Evolutionary conservation across 2,888 invertebrate genomes (phyloP).

Genomic region (Drosophila picticornis): DNA sequence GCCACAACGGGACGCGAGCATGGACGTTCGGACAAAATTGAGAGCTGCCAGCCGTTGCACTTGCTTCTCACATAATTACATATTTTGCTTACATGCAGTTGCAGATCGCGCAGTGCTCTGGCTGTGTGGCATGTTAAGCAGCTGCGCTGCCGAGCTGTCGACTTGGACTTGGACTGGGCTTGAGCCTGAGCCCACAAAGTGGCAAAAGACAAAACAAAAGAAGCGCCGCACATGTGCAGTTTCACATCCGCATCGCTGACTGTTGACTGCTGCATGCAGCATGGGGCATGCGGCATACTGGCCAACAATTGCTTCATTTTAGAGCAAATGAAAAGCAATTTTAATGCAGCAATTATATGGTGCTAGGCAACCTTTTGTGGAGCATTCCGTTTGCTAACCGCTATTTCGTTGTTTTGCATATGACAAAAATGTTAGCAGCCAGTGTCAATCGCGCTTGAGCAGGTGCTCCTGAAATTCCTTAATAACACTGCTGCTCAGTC

Average conservation of each 20-base stretch:
- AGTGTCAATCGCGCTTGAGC: constrained; percentile 39
- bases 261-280: constrained; percentile 26
- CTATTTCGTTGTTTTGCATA: constrained; percentile 71
- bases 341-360: constrained; percentile 69
- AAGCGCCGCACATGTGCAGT: constrained; percentile 71
- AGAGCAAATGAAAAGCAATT: constrained; percentile 77
- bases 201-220: constrained; percentile 74
- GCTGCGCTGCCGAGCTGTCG: constrained; percentile 40
- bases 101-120: constrained; percentile 29
- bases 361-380: constrained; percentile 16
- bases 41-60: constrained; percentile 33
- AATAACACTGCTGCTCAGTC: constrained; percentile 18
- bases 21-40: constrained; percentile 20
- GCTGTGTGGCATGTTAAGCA: constrained; percentile 75
- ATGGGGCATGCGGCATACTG: constrained; percentile 12
- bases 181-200: constrained; percentile 57
- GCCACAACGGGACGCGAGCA: constrained; percentile 18
- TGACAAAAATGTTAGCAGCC: constrained; percentile 62
- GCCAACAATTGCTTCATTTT: constrained; percentile 76
- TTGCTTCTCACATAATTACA: constrained; percentile 76
- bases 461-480: constrained; percentile 28
- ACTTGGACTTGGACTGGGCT: constrained; percentile 16
- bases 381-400: constrained; percentile 11
- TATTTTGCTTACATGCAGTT: constrained; percentile 63
- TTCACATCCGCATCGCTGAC: constrained; percentile 74